Base-by-base conservation (phyloP, 1,140 invertebrate species). In the Lucilia cuprina region DNA sequence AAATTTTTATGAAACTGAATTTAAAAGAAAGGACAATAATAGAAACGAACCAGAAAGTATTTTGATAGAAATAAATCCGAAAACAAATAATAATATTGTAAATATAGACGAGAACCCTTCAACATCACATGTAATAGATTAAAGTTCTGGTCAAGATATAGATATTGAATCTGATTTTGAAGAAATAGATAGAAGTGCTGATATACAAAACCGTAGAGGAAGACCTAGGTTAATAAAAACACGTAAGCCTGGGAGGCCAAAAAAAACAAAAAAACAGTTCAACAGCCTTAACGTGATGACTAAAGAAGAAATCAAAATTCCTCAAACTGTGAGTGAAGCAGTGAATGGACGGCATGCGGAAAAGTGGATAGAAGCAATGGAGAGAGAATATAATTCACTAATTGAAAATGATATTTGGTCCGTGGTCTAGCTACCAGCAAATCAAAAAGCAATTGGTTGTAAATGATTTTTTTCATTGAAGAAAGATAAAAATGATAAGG, bases 401-500 rank as follows among this genome's bases (percentile, higher is more conserved):
- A 50, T 84, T 19, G 34, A 80, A 19, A 80, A 78, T 25, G 5
- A 41, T 17, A 84, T 50, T 5, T 84, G 83, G 74, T 17, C 10
- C 1, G 21, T 80, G 10, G 50, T 80, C 41, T 19, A 84, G 5
- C 25, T 35, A n/a, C 83, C 83, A 21, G 19, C 65, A 25, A 21
- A 65, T 21, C 30, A 60, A 14, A 80, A 80, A 3, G 34, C 55
- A 7, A 80, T 84, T 47, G 83, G 83, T 14, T 65, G 14, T 19
- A 84, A 84, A 49, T 84, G 84, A 78, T 65, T 84, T 12, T 84
- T 74, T 34, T 25, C 9, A 1, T 8, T 84, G 5, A 84, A 84
- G 21, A 82, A 34, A 75, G 65, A 82, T 9, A 77, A 91, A 92
- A 85, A n/a, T n/a, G n/a, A n/a, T n/a, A n/a, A n/a, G n/a, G n/a